Conservation (phyloP, 1,140 invertebrate species). For the Saccostrea echinata region DNA sequence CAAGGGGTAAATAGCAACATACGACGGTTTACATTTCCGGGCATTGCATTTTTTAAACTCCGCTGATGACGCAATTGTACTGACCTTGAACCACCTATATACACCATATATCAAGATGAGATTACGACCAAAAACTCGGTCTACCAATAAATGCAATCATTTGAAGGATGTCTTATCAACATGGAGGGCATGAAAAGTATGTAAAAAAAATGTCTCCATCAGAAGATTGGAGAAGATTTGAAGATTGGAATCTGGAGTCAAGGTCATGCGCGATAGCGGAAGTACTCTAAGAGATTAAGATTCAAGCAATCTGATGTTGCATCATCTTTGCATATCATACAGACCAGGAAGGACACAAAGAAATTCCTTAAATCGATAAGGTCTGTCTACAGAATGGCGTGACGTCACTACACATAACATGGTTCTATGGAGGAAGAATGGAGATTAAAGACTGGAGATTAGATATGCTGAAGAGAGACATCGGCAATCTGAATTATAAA, state of each 20-base stretch:
- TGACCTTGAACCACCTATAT: conserved; percentile 27
- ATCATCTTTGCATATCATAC: conserved; percentile 10
- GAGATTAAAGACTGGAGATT: background rate
- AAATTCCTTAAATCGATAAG: conserved; percentile 2
- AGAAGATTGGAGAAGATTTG: conserved; percentile 10
- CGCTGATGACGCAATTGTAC: conserved; percentile 3
- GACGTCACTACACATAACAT: background rate
- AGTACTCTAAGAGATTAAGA: background rate
- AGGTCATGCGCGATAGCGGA: background rate
- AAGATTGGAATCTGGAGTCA: background rate
- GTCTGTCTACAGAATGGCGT: conserved; percentile 23
- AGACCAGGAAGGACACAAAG: background rate
- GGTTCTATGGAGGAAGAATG: background rate
- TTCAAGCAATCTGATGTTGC: conserved; percentile 27
- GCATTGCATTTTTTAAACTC: conserved; percentile 6
- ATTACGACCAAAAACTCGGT: background rate
- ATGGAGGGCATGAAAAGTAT: background rate
- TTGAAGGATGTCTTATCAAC: background rate
- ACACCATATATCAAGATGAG: background rate
- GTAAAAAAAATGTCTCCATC: background rate
- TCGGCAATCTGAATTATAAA: background rate
- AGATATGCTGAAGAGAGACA: background rate
- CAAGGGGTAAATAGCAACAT: background rate
- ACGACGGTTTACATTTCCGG: conserved; percentile 16
- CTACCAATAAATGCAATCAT: background rate